Evolutionary conservation across 2,113 vertebrate genomes (phyloP).

Genomic region (Cromileptes altivelis): DNA sequence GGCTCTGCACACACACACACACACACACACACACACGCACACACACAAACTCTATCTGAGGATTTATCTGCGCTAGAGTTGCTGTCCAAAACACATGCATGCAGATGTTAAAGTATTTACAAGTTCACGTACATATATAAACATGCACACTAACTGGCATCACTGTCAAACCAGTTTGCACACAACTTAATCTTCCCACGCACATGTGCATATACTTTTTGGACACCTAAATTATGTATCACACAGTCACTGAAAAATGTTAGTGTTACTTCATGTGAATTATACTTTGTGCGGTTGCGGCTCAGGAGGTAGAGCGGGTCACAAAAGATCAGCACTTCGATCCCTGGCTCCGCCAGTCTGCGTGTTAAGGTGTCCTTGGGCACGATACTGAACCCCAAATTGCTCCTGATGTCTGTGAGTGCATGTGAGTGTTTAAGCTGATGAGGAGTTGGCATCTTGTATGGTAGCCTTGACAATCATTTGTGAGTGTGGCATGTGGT

Average conservation of each 20-base stretch:
- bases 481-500: too few species aligned
- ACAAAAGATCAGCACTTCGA: too few species aligned
- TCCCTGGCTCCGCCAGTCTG: too few species aligned
- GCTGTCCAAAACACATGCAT: slow-evolving; percentile 17
- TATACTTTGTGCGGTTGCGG: too few species aligned
- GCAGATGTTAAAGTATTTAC: slow-evolving; percentile 4
- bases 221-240: neutral
- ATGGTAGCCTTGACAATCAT: too few species aligned
- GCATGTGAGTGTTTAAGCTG: too few species aligned
- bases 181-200: neutral
- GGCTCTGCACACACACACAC: slow-evolving; percentile 58
- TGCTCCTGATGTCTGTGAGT: too few species aligned
- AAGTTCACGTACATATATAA: neutral
- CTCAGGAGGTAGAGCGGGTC: too few species aligned
- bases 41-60: slow-evolving; percentile 36
- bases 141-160: neutral
- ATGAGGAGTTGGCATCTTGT: too few species aligned
- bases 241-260: neutral
- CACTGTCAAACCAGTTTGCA: neutral
- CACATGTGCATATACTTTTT: neutral
- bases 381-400: too few species aligned
- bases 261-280: neutral
- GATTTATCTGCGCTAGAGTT: slow-evolving; percentile 19
- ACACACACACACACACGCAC: slow-evolving; percentile 57
- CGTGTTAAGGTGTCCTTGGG: too few species aligned